A percentile compares a stretch with the other conserved stretches of the same genome.
Conservation (phyloP, 2,797 vertebrate genomes). For the Enteromius radiatus region DNA sequence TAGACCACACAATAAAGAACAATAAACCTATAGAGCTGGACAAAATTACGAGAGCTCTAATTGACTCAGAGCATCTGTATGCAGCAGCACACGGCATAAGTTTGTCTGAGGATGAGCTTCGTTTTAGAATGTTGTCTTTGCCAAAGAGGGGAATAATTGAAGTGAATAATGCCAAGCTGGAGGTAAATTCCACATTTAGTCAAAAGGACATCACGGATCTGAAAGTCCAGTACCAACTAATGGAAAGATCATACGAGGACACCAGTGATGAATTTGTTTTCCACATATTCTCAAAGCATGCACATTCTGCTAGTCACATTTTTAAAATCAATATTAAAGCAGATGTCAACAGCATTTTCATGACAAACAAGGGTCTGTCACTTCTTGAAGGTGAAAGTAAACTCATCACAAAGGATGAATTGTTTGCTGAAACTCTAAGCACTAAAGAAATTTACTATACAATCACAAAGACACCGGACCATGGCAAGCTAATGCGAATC, state of each 20-base stretch:
- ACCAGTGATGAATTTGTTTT: constrained; percentile 85
- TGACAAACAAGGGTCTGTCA: constrained; percentile 85
- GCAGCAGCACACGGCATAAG: constrained; percentile 71
- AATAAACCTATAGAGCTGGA: constrained; percentile 79
- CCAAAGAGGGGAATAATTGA: constrained; percentile 85
- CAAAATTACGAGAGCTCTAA: constrained; percentile 78
- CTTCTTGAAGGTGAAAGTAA: constrained; percentile 88
- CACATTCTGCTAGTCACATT: constrained; percentile 80
- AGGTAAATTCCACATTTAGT: constrained; percentile 82
- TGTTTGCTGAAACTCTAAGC: constrained; percentile 84
- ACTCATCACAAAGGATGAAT: constrained; percentile 81
- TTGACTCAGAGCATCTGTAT: constrained; percentile 80
- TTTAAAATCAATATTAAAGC: constrained; percentile 87
- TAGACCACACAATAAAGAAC: constrained; percentile 81
- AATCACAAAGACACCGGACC: constrained; percentile 79
- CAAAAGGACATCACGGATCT: constrained; percentile 81
- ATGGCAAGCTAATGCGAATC: constrained; percentile 83
- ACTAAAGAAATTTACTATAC: constrained; percentile 83
- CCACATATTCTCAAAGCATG: constrained; percentile 82
- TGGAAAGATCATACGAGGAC: constrained; percentile 75
- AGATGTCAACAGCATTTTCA: constrained; percentile 77
- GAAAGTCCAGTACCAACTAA: constrained; percentile 83
- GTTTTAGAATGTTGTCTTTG: constrained; percentile 82
- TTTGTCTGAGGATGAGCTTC: constrained; percentile 78
- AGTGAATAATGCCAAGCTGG: constrained; percentile 76